These are phyloP conservation scores for Micrasema minimum DNA, from an alignment of 1,140 invertebrate genomes.

Conservation along the genomic window DNA sequence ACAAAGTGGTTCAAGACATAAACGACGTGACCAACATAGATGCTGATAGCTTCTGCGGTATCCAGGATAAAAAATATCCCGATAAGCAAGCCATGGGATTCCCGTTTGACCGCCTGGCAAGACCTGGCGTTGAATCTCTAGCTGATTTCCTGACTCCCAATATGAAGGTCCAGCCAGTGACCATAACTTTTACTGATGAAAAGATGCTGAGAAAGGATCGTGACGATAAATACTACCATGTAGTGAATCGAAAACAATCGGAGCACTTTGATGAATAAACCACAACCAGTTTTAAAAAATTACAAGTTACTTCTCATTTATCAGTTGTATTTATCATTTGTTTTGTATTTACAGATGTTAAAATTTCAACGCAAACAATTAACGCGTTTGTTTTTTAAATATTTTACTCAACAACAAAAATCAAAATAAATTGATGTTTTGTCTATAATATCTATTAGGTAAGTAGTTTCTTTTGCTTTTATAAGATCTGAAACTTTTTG, in stretches of 20 bases:
- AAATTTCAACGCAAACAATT: too few species aligned
- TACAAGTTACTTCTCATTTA: too few species aligned
- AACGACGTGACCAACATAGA: conserved; percentile 68
- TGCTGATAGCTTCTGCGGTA: conserved; percentile 78
- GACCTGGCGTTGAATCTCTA: conserved; percentile 62
- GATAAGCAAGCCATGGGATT: conserved; percentile 79
- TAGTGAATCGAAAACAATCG: background rate
- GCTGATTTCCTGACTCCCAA: conserved; percentile 74
- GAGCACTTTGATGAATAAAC: too few species aligned
- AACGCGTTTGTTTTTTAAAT: too few species aligned
- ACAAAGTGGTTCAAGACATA: conserved; percentile 63
- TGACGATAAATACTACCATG: background rate
- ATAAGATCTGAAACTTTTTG: too few species aligned
- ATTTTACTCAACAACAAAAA: too few species aligned
- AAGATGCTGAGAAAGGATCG: background rate
- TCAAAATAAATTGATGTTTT: too few species aligned
- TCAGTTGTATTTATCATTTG: too few species aligned
- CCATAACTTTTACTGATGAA: conserved; percentile 62
- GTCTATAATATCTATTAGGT: too few species aligned
- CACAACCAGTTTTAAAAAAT: too few species aligned
- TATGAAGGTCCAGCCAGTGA: conserved; percentile 70
- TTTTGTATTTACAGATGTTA: too few species aligned
- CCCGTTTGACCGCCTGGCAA: conserved; percentile 76
- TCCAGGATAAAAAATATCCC: conserved; percentile 77
- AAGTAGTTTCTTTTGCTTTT: too few species aligned